Conservation (phyloP, 2,888 invertebrate genomes). For the Agrotis exclamationis region DNA sequence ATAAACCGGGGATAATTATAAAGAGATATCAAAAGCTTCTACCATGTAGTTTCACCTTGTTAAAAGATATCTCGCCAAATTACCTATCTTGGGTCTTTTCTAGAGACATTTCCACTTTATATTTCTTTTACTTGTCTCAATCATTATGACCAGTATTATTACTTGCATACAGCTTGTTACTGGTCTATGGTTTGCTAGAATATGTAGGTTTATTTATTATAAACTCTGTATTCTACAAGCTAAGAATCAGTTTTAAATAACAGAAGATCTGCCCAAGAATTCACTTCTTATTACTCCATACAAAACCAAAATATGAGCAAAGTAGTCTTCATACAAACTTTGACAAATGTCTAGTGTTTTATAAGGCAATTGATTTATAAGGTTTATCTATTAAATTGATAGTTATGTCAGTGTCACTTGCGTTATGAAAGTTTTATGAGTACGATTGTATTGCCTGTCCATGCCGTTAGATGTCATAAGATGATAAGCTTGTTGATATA, state of each 20-base stretch:
- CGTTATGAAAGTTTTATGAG: slow-evolving; percentile 59
- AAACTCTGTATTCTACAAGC: background rate
- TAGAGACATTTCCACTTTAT: slow-evolving; percentile 1
- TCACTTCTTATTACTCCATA: no score
- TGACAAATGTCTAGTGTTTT: slow-evolving; percentile 21
- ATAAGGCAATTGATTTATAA: slow-evolving; percentile 31
- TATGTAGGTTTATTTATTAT: background rate
- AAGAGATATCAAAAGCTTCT: slow-evolving; percentile 29
- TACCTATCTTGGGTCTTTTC: slow-evolving; percentile 23
- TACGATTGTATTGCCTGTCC: slow-evolving; percentile 52
- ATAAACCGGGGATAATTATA: slow-evolving; percentile 44
- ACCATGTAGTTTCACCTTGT: slow-evolving; percentile 34
- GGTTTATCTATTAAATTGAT: slow-evolving; percentile 54
- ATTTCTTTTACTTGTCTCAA: background rate
- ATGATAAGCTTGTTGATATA: slow-evolving; percentile 57
- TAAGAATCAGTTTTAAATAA: no score
- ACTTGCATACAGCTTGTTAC: slow-evolving; percentile 1
- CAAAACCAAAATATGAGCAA: no score
- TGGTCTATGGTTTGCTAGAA: background rate
- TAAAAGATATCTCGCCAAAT: slow-evolving; percentile 1
- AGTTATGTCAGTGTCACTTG: slow-evolving; percentile 58
- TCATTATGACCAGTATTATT: background rate
- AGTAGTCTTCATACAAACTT: slow-evolving; percentile 2
- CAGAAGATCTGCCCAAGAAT: background rate
- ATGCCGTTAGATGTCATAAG: slow-evolving; percentile 54